Base-by-base conservation (phyloP, 2,113 vertebrate genomes). In the Craseonycteris thonglongyai region DNA sequence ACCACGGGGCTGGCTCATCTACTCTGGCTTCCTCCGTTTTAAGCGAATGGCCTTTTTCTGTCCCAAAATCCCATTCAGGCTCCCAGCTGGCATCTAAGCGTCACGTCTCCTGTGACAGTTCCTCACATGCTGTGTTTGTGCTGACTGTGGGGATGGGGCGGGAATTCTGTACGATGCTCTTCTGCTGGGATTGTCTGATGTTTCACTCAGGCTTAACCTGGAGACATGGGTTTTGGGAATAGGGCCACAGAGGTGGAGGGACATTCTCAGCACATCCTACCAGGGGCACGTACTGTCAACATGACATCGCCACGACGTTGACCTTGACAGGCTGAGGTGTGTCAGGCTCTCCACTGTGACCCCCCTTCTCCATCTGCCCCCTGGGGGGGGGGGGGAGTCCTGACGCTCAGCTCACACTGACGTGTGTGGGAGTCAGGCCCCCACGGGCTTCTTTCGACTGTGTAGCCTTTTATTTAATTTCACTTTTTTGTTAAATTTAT, bases 11-110 rank as follows among this genome's bases (percentile, higher is more conserved):
- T 4, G 7, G 7, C 54, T n/a, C 7, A 7, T 56, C 38, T 10
- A 0, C 7, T 24, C 19, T 4, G 78, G 68, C 47, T 61, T 33
- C 66, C 81, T 75, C 28, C 5, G 11, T 40, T 78, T 78, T 18
- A 26, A 49, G 13, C 85, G 40, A 16, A 15, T 1, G 47, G 4
- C 21, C 24, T 26, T 11, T n/a, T 8, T 7, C 82, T 6, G 28
- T 26, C 61, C 89, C 63, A 18, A 56, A 54, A 45, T 10, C 47
- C 78, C 58, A 33, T 4, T 28, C 79, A 1, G 9, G 42, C 56
- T 3, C 58, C 68, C 78, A 38, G 2, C 0, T 5, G 6, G 18
- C 35, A 33, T 0, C 1, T 0, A 5, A n/a, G 2, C 1, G 0
- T 8, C n/a, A 1, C 2, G 1, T 30, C 56, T 30, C 71, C 71